Evolutionary conservation across 2,113 vertebrate species (phyloP).

Genomic region (Coturnix japonica): DNA sequence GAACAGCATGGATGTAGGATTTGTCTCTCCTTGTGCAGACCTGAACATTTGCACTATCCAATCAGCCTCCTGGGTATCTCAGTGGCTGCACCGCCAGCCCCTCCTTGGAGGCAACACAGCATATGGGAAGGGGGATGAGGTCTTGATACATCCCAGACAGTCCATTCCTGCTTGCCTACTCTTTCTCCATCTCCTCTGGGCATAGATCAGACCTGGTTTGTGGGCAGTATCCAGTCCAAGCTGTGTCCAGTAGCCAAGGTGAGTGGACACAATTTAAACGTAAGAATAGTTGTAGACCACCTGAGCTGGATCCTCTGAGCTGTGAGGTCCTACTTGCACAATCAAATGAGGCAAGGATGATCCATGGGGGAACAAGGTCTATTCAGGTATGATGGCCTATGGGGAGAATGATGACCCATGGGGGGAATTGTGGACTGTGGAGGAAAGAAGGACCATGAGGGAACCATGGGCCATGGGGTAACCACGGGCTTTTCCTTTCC

Average conservation of each 20-base stretch:
- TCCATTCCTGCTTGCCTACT: not conserved
- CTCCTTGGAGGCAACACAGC: not conserved
- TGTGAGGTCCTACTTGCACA: not conserved
- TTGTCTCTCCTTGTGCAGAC: not conserved
- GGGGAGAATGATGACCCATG: not conserved
- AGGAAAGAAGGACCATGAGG: not conserved
- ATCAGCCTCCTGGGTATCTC: not conserved
- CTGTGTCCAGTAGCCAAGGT: not conserved
- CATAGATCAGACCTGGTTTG: not conserved
- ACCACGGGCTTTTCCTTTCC: not conserved
- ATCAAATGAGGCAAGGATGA: too few relatives aligned
- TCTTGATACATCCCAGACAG: not conserved
- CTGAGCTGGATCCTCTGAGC: not conserved
- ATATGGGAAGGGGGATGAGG: too few relatives aligned
- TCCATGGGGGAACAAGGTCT: not conserved
- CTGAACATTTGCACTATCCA: rapidly evolving
- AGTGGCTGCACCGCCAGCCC: not conserved
- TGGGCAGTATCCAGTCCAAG: not conserved
- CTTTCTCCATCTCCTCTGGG: not conserved
- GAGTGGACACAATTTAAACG: not conserved
- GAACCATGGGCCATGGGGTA: not conserved
- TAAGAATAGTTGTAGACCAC: not conserved
- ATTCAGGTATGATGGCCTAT: not conserved
- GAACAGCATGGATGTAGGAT: not conserved
- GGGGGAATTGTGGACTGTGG: too few relatives aligned